Evolutionary conservation across 2,113 vertebrate species (phyloP), one percentile per base, ranked within the genome.

Genomic region (Cygnus atratus): DNA sequence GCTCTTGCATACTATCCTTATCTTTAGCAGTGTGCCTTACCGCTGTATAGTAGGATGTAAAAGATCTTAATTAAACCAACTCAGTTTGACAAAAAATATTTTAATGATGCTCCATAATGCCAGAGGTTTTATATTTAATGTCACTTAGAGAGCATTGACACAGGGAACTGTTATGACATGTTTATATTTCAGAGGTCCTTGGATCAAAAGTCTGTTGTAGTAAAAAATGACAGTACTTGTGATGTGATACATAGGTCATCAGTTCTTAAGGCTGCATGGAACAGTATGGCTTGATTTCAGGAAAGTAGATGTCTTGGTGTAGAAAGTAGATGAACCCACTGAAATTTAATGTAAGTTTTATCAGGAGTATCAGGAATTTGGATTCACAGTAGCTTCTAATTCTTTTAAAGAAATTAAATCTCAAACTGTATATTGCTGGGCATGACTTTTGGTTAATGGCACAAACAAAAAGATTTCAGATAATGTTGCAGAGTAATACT

Each of bases 11-110:
- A 9, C 25, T 77, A 6, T 54, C 48, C 41, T 71, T 84, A 37
- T 70, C 68, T 93, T 83, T 79, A 87, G 28, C 14, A 54, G 16
- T 41, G 35, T 74, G 31, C 25, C 28, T 78, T 91, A 25, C 41
- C 19, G 11, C 62, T 41, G 13, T 29, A 29, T 28, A 29, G 10
- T 41, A 71, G 65, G 43, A 63, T 78, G 59, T 59, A 71, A 63
- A 19, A 81, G 26, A n/a, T 59, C 79, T 94, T 89, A 92, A 82
- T 89, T 94, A 92, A 88, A 80, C 26, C 80, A 77, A 37, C 44
- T 87, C 6, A 55, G 3, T 91, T 89, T 92, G 73, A 84, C 63
- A 92, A 90, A 85, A 91, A 44, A n/a, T 39, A 50, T 71, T 84
- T 80, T 87, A 71, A 54, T 81, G 68, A 63, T 84, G 39, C 20